Evolutionary conservation across 2,888 invertebrate species (phyloP).

Genomic region (Endomychus coccineus): DNA sequence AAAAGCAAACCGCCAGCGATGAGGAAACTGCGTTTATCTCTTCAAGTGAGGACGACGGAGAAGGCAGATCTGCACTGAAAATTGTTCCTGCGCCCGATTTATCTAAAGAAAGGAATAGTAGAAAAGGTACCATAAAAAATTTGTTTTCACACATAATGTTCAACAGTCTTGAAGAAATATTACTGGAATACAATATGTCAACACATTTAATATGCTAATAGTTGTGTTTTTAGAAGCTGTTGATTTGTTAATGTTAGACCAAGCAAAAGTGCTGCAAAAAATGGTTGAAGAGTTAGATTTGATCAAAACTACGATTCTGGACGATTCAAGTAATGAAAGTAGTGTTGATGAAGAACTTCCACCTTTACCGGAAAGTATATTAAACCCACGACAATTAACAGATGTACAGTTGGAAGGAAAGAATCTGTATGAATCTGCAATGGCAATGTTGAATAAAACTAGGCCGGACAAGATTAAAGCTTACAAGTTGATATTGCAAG

Average conservation of each 20-base stretch:
- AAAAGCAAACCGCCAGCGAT: slow-evolving; percentile 26
- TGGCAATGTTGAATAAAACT: slow-evolving; percentile 63
- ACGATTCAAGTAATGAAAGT: slow-evolving; percentile 35
- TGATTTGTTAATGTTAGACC: slow-evolving; percentile 36
- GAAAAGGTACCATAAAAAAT: slow-evolving; percentile 35
- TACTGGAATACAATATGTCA: no score
- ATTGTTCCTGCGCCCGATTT: slow-evolving; percentile 42
- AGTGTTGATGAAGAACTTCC: slow-evolving; percentile 48
- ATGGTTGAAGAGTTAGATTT: slow-evolving; percentile 43
- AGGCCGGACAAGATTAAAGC: slow-evolving; percentile 64
- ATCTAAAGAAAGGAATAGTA: slow-evolving; percentile 37
- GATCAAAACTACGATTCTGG: slow-evolving; percentile 38
- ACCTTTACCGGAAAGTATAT: slow-evolving; percentile 44
- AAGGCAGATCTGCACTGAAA: slow-evolving; percentile 35
- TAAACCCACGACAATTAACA: slow-evolving; percentile 47
- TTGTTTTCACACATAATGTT: no score
- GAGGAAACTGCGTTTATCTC: slow-evolving; percentile 33
- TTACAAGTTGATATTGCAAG: slow-evolving; percentile 67
- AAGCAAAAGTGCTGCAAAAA: slow-evolving; percentile 43
- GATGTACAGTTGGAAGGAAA: slow-evolving; percentile 66
- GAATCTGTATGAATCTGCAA: slow-evolving; percentile 64
- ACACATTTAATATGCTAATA: no score
- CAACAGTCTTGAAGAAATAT: no score
- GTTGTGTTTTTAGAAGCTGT: slow-evolving; percentile 34
- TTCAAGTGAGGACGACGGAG: slow-evolving; percentile 32